These are phyloP conservation scores for Drosophila sp. DNA, from an alignment of 1,140 invertebrate species.

Conservation along the genomic window DNA sequence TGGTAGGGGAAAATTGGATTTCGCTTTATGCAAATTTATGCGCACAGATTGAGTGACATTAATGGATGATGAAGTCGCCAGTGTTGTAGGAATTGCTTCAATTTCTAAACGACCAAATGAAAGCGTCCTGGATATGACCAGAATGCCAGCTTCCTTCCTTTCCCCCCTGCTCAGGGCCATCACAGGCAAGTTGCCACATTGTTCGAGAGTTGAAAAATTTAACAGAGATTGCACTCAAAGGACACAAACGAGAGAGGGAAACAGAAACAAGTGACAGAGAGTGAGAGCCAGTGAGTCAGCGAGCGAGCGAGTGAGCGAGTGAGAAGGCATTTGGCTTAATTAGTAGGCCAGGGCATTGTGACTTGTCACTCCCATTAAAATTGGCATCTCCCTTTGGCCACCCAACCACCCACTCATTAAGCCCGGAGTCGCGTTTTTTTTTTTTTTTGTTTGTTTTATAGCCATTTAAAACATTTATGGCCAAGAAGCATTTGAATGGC, in stretches of 20 bases:
- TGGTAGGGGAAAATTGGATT: slow-evolving; percentile 66
- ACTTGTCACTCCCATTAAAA: background rate
- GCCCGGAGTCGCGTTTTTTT: background rate
- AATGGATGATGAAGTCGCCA: slow-evolving; percentile 74
- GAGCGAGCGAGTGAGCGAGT: background rate
- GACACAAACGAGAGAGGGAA: slow-evolving; percentile 51
- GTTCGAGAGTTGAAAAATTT: slow-evolving; percentile 2
- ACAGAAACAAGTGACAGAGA: background rate
- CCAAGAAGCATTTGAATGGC: slow-evolving; percentile 68
- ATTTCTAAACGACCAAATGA: slow-evolving; percentile 36
- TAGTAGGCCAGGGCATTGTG: slow-evolving; percentile 21
- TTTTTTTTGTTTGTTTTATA: slow-evolving; percentile 39
- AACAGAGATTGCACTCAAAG: slow-evolving; percentile 30
- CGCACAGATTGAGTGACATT: slow-evolving; percentile 79
- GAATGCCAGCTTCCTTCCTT: slow-evolving; percentile 1
- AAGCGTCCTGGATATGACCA: slow-evolving; percentile 5
- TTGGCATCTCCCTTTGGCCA: slow-evolving; percentile 28
- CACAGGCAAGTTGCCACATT: background rate
- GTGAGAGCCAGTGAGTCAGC: background rate
- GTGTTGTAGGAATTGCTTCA: slow-evolving; percentile 11
- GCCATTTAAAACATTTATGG: slow-evolving; percentile 78
- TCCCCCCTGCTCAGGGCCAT: background rate
- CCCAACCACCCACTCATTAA: slow-evolving; percentile 4
- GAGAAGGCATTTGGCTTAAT: slow-evolving; percentile 11
- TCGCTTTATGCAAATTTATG: slow-evolving; percentile 79